These are phyloP conservation scores for Microctonus hyperodae DNA, from an alignment of 2,888 invertebrate species.

Conservation along the genomic window DNA sequence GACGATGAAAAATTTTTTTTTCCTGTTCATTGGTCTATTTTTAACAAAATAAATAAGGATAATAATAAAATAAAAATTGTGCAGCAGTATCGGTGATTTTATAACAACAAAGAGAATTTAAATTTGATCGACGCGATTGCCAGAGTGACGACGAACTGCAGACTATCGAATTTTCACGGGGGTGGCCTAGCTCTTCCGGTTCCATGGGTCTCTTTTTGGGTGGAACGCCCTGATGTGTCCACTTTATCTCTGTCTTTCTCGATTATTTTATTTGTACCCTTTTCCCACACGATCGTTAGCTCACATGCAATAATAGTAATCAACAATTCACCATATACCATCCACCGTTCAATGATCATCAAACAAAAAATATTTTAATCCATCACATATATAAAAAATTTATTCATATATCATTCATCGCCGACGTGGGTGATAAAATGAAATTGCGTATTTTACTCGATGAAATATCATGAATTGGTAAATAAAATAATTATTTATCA, in stretches of 20 bases:
- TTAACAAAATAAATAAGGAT: not conserved
- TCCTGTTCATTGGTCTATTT: not conserved
- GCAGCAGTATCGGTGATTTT: not conserved
- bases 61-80: not conserved
- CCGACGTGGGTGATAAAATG: no score
- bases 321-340: no score
- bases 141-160: not conserved
- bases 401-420: no score
- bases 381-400: no score
- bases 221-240: not conserved
- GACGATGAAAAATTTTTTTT: not conserved
- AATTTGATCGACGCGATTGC: constrained; percentile 13
- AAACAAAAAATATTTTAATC: no score
- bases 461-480: no score
- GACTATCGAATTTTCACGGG: constrained; percentile 19
- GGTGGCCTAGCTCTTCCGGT: constrained; percentile 22
- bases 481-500: no score
- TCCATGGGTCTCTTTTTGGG: not conserved
- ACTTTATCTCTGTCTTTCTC: not conserved
- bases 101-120: constrained; percentile 22
- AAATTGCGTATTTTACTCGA: no score
- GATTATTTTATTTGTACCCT: not conserved
- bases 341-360: no score
- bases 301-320: not conserved
- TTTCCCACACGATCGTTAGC: not conserved